Evolutionary conservation across 2,888 invertebrate genomes (phyloP), one percentile per base, ranked within the genome.

Genomic region (Sycophila texana): DNA sequence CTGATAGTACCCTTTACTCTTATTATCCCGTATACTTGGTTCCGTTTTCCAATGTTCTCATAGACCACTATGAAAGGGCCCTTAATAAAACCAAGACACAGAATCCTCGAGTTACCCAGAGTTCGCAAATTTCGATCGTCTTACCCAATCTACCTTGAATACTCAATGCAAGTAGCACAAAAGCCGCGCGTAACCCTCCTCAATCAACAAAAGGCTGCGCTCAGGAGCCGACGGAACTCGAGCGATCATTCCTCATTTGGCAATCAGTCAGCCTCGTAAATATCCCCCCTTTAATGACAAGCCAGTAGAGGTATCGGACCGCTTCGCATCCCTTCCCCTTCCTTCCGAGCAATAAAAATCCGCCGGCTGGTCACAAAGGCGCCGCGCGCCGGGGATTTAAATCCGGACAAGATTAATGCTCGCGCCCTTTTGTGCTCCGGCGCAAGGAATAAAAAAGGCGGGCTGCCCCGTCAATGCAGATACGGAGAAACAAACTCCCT

Each of bases 371-470:
- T 57, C 49, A 60, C 30, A 12, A 47, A 26, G 20, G 65, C 20
- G 13, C 20, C 61, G 18, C 71, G 30, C 57, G 58, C 53, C 14
- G 57, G 26, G 39, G 74, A 79, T 79, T 79, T 63, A 74, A 68
- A 79, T 65, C 51, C 65, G 47, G 22, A 53, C 65, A 71, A 70
- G 79, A 79, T 79, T 74, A 79, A 74, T 74, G 63, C 53, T 14
- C 22, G 39, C 39, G 63, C 39, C n/a, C 55, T 49, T 72, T 66
- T 60, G 71, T 51, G 12, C 49, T 51, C 12, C 18, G 18, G 12
- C n/a, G 12, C 13, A 30, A 14, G 4, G 16, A 53, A 16, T 30
- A 20, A 68, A 26, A 26, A 12, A 68, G n/a, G 12, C 5, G 26
- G 22, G 16, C n/a, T 16, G 65, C 30, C 22, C 22, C n/a, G 39